These are phyloP conservation scores for Limnephilus rhombicus DNA, from an alignment of 2,888 invertebrate species.

Conservation along the genomic window DNA sequence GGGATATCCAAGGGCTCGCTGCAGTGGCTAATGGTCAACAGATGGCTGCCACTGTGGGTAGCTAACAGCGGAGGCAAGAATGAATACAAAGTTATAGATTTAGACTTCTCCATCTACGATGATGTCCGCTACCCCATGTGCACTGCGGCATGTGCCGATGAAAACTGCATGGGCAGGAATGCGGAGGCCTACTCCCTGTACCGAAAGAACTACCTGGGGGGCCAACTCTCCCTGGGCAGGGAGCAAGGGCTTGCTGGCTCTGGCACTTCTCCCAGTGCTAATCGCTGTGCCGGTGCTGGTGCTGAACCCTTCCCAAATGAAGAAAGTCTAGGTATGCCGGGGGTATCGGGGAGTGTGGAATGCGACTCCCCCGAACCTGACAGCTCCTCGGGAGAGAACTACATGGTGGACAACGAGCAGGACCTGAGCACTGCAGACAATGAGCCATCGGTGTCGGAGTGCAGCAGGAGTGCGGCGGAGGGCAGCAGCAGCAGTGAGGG, in stretches of 20 bases:
- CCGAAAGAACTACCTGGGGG: constrained; percentile 57
- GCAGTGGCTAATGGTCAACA: constrained; percentile 83
- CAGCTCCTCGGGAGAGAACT: constrained; percentile 49
- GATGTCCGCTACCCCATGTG: constrained; percentile 67
- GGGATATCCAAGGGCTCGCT: constrained; percentile 80
- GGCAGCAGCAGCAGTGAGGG: constrained; percentile 58
- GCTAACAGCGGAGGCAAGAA: constrained; percentile 77
- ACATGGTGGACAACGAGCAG: constrained; percentile 62
- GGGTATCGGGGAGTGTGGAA: constrained; percentile 40
- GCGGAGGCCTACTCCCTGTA: constrained; percentile 56
- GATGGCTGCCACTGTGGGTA: constrained; percentile 82
- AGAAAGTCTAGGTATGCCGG: background rate
- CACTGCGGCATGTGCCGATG: constrained; percentile 61
- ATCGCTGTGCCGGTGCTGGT: background rate
- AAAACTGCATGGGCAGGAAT: constrained; percentile 58
- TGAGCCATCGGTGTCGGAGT: constrained; percentile 61
- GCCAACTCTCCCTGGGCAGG: constrained; percentile 42
- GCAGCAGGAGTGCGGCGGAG: constrained; percentile 44
- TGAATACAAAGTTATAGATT: constrained; percentile 76
- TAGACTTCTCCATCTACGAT: constrained; percentile 70
- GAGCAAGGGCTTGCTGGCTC: constrained; percentile 24
- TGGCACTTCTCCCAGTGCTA: background rate
- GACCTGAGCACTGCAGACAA: constrained; percentile 62
- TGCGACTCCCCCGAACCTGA: constrained; percentile 62
- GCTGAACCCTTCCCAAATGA: constrained; percentile 24